Evolutionary conservation across 2,888 invertebrate species (phyloP).

Genomic region (Volucella inanis): DNA sequence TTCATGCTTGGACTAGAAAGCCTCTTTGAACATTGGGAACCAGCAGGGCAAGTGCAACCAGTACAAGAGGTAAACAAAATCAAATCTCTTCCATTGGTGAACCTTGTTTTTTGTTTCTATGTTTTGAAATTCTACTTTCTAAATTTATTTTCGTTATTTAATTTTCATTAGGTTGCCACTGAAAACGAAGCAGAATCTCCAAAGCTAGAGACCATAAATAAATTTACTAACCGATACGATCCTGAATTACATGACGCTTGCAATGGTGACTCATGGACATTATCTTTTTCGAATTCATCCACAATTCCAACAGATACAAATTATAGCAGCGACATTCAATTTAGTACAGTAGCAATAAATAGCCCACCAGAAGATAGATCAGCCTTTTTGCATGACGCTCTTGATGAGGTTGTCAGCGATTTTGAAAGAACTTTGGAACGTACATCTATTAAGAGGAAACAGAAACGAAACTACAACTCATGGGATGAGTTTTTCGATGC

Average conservation of each 20-base stretch:
- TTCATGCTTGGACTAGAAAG: constrained; percentile 87
- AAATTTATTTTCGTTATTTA: constrained; percentile 35
- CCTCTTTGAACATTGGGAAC: constrained; percentile 83
- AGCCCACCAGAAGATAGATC: constrained; percentile 82
- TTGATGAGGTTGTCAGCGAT: constrained; percentile 87
- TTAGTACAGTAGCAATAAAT: constrained; percentile 72
- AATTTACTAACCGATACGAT: constrained; percentile 39
- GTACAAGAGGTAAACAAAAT: constrained; percentile 82
- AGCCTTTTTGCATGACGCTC: constrained; percentile 83
- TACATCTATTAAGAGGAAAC: constrained; percentile 82
- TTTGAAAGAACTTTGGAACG: constrained; percentile 88
- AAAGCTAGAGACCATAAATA: constrained; percentile 74
- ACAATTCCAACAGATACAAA: constrained; percentile 77
- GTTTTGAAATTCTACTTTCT: not conserved
- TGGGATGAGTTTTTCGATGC: constrained; percentile 79
- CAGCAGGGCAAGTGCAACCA: constrained; percentile 82
- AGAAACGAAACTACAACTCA: constrained; percentile 76
- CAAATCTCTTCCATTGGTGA: not conserved
- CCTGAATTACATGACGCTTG: constrained; percentile 35
- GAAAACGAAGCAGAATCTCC: constrained; percentile 82
- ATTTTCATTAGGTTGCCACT: constrained; percentile 78
- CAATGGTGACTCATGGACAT: constrained; percentile 72
- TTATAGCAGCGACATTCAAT: constrained; percentile 71
- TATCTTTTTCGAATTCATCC: constrained; percentile 80
- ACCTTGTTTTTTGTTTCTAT: too few relatives aligned